Conservation (phyloP, 2,113 vertebrate genomes). For the Albula goreensis region DNA sequence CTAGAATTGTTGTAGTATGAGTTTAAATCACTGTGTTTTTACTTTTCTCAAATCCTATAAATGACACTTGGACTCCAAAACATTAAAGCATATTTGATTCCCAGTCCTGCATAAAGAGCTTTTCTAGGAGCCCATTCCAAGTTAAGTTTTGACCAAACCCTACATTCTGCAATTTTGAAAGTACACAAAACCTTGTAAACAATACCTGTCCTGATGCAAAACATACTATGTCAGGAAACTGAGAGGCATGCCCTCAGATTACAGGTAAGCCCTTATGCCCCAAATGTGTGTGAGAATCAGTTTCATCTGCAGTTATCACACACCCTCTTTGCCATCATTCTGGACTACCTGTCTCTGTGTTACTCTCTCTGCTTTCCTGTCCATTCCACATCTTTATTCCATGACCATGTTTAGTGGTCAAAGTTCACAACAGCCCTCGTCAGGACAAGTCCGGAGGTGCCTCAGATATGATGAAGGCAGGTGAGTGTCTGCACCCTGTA, state of each 20-base stretch:
- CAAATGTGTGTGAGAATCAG: background rate
- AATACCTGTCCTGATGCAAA: background rate
- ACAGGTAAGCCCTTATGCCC: background rate
- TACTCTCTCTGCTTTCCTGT: background rate
- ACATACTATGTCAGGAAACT: background rate
- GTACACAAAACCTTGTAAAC: background rate
- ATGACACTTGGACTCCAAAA: background rate
- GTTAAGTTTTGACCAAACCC: too few relatives aligned
- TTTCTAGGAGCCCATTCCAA: background rate
- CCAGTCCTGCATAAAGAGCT: background rate
- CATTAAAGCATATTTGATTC: background rate
- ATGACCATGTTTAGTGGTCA: conserved; percentile 61
- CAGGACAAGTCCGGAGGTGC: conserved; percentile 65
- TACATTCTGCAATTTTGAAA: too few relatives aligned
- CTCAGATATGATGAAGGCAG: conserved; percentile 80
- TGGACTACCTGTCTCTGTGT: conserved; percentile 7
- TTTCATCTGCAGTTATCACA: background rate
- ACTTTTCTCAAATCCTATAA: background rate
- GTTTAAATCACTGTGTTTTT: background rate
- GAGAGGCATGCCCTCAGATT: background rate
- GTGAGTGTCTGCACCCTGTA: conserved; percentile 58
- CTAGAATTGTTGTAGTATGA: background rate
- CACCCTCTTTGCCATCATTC: background rate
- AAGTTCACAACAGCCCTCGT: conserved; percentile 67
- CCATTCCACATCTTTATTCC: conserved; percentile 26